phyloP scores from a whole-genome alignment of 2,888 invertebrate genomes.

The Flexamia atlantica region DNA sequence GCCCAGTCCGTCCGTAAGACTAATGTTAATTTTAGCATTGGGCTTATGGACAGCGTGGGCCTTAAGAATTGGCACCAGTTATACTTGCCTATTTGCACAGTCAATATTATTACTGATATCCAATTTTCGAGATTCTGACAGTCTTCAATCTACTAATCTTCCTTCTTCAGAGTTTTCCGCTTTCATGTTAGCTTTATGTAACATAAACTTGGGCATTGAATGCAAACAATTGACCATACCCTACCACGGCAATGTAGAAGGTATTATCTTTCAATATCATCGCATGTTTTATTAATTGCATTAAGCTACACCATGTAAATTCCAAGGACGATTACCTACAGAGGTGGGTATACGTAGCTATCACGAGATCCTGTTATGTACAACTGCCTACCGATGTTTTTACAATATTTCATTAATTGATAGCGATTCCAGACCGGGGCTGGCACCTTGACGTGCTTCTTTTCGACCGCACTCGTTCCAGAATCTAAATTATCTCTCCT shows the following conservation, averaged over 20 bases:
- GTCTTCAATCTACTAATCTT: too few relatives aligned
- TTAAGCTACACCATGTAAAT: background rate
- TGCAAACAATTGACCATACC: background rate
- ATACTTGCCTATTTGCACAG: too few relatives aligned
- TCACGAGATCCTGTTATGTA: background rate
- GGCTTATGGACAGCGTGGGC: too few relatives aligned
- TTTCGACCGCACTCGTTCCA: background rate
- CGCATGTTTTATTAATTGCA: conserved; percentile 28
- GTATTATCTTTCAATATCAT: background rate
- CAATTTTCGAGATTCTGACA: too few relatives aligned
- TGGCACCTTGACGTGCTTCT: background rate
- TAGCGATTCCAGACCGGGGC: background rate
- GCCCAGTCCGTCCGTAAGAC: too few relatives aligned
- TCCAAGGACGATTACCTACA: background rate
- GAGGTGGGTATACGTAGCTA: background rate
- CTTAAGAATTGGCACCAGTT: too few relatives aligned
- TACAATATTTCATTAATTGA: conserved; percentile 6
- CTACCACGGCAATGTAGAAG: background rate
- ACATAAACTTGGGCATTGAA: background rate
- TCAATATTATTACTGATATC: too few relatives aligned
- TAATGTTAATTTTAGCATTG: too few relatives aligned
- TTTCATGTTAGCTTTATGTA: too few relatives aligned
- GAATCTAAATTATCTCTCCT: background rate
- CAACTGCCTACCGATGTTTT: background rate
- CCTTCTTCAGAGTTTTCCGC: too few relatives aligned